Evolutionary conservation across 2,113 vertebrate species (phyloP).

Genomic region (Macrotus californicus): DNA sequence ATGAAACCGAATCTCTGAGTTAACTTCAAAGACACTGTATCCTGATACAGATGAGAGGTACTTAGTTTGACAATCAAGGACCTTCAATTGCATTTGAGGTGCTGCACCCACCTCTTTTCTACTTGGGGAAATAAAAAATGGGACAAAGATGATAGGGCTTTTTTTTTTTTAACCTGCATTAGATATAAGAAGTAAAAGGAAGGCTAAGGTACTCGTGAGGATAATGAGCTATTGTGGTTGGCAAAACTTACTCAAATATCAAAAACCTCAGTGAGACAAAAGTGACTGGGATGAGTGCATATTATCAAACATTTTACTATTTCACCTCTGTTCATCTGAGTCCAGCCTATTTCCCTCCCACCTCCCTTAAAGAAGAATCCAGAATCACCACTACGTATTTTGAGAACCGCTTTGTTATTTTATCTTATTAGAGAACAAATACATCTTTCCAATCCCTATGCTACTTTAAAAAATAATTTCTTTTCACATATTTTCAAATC

Average conservation of each 20-base stretch:
- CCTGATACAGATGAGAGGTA: slow-evolving; percentile 39
- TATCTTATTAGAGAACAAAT: slow-evolving; percentile 17
- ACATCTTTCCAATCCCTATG: not conserved
- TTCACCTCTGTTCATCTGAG: not conserved
- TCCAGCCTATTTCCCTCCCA: not conserved
- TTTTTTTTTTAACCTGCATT: not conserved
- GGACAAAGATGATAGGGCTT: slow-evolving; percentile 23
- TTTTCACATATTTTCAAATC: not conserved
- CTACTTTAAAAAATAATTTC: not conserved
- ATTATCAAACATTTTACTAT: not conserved
- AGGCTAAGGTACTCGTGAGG: not conserved
- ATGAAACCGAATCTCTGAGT: slow-evolving; percentile 48
- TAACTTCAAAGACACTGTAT: slow-evolving; percentile 66
- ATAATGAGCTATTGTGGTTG: slow-evolving; percentile 25
- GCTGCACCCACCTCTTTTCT: not conserved
- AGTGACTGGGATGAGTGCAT: not conserved
- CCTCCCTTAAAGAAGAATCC: slow-evolving; percentile 5
- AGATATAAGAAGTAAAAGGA: slow-evolving; percentile 14
- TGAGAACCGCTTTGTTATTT: slow-evolving; percentile 28
- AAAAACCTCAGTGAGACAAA: not conserved
- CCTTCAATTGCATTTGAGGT: slow-evolving; percentile 18
- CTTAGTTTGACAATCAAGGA: not conserved
- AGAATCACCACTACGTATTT: not conserved
- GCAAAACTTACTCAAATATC: slow-evolving; percentile 7
- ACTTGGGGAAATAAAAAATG: not conserved